These are phyloP conservation scores for Phoxinus phoxinus DNA, from an alignment of 2,113 vertebrate genomes.

Conservation along the genomic window DNA sequence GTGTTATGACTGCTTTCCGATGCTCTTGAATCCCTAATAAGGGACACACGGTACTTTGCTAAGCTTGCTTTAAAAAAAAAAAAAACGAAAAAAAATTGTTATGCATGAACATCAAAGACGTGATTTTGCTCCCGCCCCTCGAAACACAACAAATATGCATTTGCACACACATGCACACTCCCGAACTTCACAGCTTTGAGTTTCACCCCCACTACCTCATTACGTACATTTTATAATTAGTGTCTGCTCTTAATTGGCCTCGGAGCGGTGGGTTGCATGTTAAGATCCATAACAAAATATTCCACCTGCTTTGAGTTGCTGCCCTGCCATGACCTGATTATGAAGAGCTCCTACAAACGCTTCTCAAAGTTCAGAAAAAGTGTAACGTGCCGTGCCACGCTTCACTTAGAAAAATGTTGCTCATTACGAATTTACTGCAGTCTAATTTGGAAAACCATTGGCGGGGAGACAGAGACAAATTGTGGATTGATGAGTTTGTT, in stretches of 20 bases:
- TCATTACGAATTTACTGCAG: constrained; percentile 37
- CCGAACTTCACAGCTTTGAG: constrained; percentile 18
- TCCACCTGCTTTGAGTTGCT: constrained; percentile 41
- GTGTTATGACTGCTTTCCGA: constrained; percentile 35
- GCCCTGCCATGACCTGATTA: constrained; percentile 44
- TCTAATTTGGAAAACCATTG: constrained; percentile 36
- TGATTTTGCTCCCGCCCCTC: neutral
- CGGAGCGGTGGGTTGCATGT: constrained; percentile 15
- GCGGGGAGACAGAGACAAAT: constrained; percentile 12
- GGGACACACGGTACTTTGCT: constrained; percentile 4
- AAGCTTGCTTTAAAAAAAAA: neutral
- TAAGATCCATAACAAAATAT: constrained; percentile 40
- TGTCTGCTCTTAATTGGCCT: constrained; percentile 51
- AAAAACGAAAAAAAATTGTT: no score
- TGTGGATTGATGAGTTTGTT: constrained; percentile 37
- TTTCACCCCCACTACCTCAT: constrained; percentile 10
- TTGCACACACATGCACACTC: constrained; percentile 4
- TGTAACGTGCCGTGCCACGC: neutral
- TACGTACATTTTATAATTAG: constrained; percentile 43
- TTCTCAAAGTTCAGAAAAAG: neutral
- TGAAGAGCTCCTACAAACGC: constrained; percentile 36
- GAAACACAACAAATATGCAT: constrained; percentile 8
- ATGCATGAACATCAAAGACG: constrained; percentile 33
- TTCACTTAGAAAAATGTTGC: constrained; percentile 25
- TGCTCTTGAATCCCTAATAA: constrained; percentile 24